Base-by-base conservation (phyloP, 2,888 invertebrate genomes). In the Lasiommata megera region DNA sequence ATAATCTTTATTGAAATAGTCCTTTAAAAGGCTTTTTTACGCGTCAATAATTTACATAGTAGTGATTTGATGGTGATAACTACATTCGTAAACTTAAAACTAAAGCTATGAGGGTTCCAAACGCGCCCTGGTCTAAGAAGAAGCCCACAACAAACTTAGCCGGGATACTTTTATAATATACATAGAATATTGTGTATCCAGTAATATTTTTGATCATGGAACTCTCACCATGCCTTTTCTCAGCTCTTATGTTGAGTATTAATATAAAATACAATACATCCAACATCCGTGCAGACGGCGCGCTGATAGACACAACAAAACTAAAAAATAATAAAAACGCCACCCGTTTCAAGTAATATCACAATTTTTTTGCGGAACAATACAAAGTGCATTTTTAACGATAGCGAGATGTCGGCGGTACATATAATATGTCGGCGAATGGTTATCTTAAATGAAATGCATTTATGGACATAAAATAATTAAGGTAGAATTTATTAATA, bases 211-310 rank as follows among this genome's bases (percentile, higher is more conserved):
- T 7, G n/a, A 41, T 41, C 23, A 1, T 11, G 0, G 18, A 23
- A 1, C 18, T 18, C 18, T n/a, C 23, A 23, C n/a, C 23, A 23
- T 6, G 18, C 5, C 23, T 3, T 3, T 23, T 11, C 11, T 23
- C 6, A 9, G 17, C 14, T 8, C 0, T n/a, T 2, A 23, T 23
- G 2, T 23, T 23, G 23, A 11, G 11, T 34, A 29, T 44, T 44
- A 44, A 29, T 29, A 44, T 44, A 34, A 36, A 34, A 36, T 48
- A 48, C 12, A 23, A 50, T 38, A 37, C 23, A 37, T 50, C 36
- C 28, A 14, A 37, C 23, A 37, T 50, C 36, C 28, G 28, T 38
- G 57, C 57, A 57, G 52, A 53, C 52, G 52, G 47, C 38, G 52
- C 47, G 46, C 38, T 52, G 57, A 29, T 34, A 57, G 37, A 50